A percentile compares a stretch with the other conserved stretches of the same genome.
Conservation (phyloP, 2,113 vertebrate species). For the Sterrhoptilus dennistouni region DNA sequence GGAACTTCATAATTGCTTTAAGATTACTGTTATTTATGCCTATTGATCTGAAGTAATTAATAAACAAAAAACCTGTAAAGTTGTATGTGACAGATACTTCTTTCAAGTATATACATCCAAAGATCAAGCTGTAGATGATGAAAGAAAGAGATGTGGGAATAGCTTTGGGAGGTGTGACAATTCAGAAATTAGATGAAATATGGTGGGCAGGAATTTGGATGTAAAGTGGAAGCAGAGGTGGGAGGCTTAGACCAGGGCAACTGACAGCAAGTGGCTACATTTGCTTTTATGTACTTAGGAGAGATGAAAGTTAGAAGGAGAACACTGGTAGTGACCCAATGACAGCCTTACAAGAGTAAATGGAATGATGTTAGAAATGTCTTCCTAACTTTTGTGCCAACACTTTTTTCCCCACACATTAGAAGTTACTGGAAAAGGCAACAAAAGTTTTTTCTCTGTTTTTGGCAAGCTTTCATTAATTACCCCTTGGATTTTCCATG, state of each 20-base stretch:
- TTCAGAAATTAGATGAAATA: not conserved
- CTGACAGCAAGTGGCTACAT: not conserved
- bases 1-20: not conserved
- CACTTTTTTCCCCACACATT: not conserved
- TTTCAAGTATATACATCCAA: not conserved
- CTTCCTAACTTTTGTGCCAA: not conserved
- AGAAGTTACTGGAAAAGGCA: not conserved
- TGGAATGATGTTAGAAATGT: not conserved
- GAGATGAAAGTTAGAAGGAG: not conserved
- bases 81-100: not conserved
- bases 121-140: not conserved
- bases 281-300: not conserved
- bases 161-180: not conserved
- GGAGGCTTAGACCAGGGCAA: not conserved
- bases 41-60: not conserved
- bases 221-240: not conserved
- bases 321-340: not conserved
- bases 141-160: not conserved
- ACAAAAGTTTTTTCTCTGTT: not conserved
- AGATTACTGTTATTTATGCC: not conserved
- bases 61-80: not conserved
- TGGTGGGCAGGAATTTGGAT: not conserved
- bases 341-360: not conserved
- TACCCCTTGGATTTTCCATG: not conserved
- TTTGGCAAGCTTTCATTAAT: not conserved